Conservation (phyloP, 1,140 invertebrate species). For the Brachionus rubens region DNA sequence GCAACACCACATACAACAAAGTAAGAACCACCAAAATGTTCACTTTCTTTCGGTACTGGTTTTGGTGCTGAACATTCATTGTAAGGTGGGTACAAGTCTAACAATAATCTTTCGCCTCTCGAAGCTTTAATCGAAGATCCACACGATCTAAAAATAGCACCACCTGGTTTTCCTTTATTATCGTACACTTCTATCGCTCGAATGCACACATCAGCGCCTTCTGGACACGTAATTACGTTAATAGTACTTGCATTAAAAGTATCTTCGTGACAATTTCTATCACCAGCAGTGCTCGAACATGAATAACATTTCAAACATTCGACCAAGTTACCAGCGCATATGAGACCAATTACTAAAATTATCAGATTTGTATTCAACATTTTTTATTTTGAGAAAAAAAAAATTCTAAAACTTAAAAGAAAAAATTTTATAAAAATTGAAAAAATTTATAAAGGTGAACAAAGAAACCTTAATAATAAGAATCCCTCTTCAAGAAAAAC, state of each 20-base stretch:
- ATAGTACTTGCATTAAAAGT: conserved; percentile 24
- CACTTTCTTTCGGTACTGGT: neutral
- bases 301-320: conserved; percentile 9
- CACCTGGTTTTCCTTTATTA: conserved; percentile 22
- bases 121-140: neutral
- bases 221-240: conserved; percentile 9
- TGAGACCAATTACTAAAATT: neutral
- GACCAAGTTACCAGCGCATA: neutral
- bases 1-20: conserved; percentile 15
- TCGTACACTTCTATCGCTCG: conserved; percentile 18
- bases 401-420: no score
- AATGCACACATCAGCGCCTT: neutral
- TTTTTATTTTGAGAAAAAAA: neutral
- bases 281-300: conserved; percentile 21
- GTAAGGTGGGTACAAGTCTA: conserved; percentile 7
- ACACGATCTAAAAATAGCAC: conserved; percentile 30
- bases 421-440: no score
- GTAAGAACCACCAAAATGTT: neutral
- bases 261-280: conserved; percentile 22
- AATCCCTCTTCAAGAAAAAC: no score
- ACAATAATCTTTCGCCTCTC: neutral
- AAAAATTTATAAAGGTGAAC: no score
- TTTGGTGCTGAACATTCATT: conserved; percentile 9
- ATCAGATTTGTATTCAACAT: no score
- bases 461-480: no score